Conservation (phyloP, 2,797 vertebrate species). For the Orientallactaga sibirica region DNA sequence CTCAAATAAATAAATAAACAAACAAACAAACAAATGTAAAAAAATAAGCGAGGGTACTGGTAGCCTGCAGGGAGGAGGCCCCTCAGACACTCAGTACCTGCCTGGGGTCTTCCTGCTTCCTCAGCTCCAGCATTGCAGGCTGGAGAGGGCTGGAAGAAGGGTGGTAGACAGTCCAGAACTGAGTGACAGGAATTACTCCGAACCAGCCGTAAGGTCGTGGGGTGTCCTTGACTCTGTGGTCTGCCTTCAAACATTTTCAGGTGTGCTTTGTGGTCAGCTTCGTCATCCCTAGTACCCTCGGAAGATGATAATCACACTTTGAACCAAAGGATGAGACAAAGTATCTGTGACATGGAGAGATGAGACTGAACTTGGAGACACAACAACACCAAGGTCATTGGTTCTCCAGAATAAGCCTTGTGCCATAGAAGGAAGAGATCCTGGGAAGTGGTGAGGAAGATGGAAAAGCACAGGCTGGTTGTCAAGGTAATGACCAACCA, state of each 20-base stretch:
- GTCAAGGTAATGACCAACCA: constrained; percentile 29
- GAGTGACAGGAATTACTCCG: neutral
- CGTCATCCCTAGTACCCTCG: neutral
- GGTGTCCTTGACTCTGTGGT: neutral
- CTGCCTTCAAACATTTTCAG: neutral
- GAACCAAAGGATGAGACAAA: neutral
- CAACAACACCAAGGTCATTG: neutral
- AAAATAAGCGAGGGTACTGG: neutral
- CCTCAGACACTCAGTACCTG: neutral
- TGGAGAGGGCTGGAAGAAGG: neutral
- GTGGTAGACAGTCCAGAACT: neutral
- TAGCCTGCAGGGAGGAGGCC: constrained; percentile 42
- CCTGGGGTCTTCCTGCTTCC: neutral
- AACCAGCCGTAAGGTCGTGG: neutral
- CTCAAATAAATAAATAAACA: too few relatives aligned
- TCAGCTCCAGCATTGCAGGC: neutral
- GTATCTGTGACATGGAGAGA: neutral
- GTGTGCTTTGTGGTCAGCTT: constrained; percentile 15
- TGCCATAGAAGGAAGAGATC: neutral
- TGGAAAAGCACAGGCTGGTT: neutral
- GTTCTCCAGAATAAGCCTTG: constrained; percentile 18
- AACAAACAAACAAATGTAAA: too few relatives aligned
- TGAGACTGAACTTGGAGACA: neutral
- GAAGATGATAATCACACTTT: neutral
- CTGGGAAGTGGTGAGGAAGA: neutral